Base-by-base conservation (phyloP, 2,888 invertebrate genomes). In the Calameuta filiformis region DNA sequence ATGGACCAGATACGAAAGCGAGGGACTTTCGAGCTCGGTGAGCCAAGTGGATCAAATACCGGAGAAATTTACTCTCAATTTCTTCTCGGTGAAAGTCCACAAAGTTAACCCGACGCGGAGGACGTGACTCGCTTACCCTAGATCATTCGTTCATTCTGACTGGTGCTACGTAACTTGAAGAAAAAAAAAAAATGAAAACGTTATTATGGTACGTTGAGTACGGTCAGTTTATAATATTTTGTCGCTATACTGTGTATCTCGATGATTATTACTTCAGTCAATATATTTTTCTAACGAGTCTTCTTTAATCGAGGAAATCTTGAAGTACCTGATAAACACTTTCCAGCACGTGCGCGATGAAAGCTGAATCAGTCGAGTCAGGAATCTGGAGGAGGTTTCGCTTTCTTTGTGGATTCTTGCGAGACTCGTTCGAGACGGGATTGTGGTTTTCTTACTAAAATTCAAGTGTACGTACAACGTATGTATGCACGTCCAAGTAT, bases 71-170 rank as follows among this genome's bases (percentile, higher is more conserved):
- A 77, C 79, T 82, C 75, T 80, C 79, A 73, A 75, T 81, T 81
- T 82, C 73, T 76, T 68, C 76, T 68, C 71, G 71, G 71, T 33
- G 71, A 71, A 71, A 71, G 71, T 71, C 71, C 4, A 31, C 9
- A 4, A 1, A 23, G 71, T 31, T 33, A 71, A 9, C 56, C 56
- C 9, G 9, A 79, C 80, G 84, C 82, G 78, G 84, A 77, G 86
- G 85, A 83, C 85, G 83, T 73, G 85, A 80, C 86, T 84, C 83
- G 85, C 82, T 89, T 85, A 87, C 87, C 87, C 87, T 85, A 87
- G 56, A 56, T 56, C 56, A 1, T 56, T 23, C 56, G 23, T 23
- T 56, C 23, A 2, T 56, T 2, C 23, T 23, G 23, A 15, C 9
- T 23, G 56, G 23, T 15, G 23, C 23, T 56, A 23, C 9, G 56